Evolutionary conservation across 2,797 vertebrate species (phyloP).

Genomic region (Ctenopoma kingsleyae): DNA sequence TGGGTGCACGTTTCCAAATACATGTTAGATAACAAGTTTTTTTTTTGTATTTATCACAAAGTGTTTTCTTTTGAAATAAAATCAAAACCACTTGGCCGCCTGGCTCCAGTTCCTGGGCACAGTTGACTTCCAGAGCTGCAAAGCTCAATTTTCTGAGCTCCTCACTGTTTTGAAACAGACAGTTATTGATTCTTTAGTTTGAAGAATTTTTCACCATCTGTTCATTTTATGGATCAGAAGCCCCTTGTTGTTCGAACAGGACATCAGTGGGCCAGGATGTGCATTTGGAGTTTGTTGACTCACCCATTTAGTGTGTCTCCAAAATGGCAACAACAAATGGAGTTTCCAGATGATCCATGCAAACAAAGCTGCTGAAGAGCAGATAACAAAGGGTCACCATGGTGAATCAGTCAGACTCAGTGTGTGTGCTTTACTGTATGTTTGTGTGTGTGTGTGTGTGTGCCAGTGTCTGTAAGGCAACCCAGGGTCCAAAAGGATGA

Average conservation of each 20-base stretch:
- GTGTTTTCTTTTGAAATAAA: slow-evolving; percentile 19
- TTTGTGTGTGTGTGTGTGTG: slow-evolving; percentile 36
- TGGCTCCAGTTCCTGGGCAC: slow-evolving; percentile 35
- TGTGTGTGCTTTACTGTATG: slow-evolving; percentile 42
- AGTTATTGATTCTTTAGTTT: slow-evolving; percentile 65
- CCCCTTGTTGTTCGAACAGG: slow-evolving; percentile 21
- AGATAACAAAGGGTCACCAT: slow-evolving; percentile 76
- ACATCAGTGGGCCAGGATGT: slow-evolving; percentile 46
- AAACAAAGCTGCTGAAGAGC: slow-evolving; percentile 73
- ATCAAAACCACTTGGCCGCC: slow-evolving; percentile 10
- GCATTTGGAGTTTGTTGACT: slow-evolving; percentile 67
- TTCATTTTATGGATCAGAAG: slow-evolving; percentile 65
- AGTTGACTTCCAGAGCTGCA: slow-evolving; percentile 27
- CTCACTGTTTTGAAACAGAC: slow-evolving; percentile 62
- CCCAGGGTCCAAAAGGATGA: slow-evolving; percentile 75
- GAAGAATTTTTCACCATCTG: slow-evolving; percentile 65
- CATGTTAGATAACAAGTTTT: slow-evolving; percentile 12
- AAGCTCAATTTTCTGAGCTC: slow-evolving; percentile 46
- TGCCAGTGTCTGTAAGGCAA: slow-evolving; percentile 41
- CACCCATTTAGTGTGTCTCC: slow-evolving; percentile 53
- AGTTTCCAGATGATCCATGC: slow-evolving; percentile 72
- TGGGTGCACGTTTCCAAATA: background rate
- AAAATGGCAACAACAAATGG: slow-evolving; percentile 57
- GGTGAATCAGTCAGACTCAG: slow-evolving; percentile 59
- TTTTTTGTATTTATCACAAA: background rate